Evolutionary conservation across 2,797 vertebrate species (phyloP), one percentile per base, ranked within the genome.

Genomic region (Xiphorhynchus erythropygius): DNA sequence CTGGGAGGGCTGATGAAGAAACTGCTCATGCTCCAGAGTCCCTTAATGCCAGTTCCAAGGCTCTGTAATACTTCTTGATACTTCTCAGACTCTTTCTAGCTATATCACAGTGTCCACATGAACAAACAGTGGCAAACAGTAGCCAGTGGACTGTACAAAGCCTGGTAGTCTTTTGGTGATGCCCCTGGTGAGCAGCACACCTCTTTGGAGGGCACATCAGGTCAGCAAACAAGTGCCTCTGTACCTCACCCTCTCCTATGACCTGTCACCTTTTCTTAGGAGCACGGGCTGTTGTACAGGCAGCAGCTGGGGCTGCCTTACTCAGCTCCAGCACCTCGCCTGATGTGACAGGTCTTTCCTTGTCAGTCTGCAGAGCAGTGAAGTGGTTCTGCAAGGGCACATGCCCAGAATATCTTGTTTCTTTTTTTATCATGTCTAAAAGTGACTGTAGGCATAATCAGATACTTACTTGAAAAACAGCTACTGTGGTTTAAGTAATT

Each of bases 361-460:
- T 33, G 47, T 59, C 59, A 59, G 39, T 4, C 22, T 67, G 65
- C 33, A 35, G 39, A 53, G 59, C 9, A 3, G 14, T 39, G 41
- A 71, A 49, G 53, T 1, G 0, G 10, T 71, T 77, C 84, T 67
- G 28, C 73, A 62, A 55, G 35, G 59, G 21, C 27, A 56, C 62
- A 27, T 24, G 62, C 50, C 65, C 57, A 47, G 46, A 81, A 50
- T 75, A 79, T 33, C 65, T 86, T 60, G 21, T 42, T 86, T 76
- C 77, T 49, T 73, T n/a, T 88, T 94, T 83, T 39, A 86, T 49
- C 32, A 59, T 60, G 21, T 69, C 44, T 65, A 33, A 89, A 87
- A 91, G 11, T 76, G 8, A 52, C 74, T 39, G 17, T 39, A 62
- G 55, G 49, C 49, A 79, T 46, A 71, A 81, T 71, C 49, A 91